These are phyloP conservation scores for Tolypeutes matacus DNA, from an alignment of 2,797 vertebrate genomes.

Conservation along the genomic window DNA sequence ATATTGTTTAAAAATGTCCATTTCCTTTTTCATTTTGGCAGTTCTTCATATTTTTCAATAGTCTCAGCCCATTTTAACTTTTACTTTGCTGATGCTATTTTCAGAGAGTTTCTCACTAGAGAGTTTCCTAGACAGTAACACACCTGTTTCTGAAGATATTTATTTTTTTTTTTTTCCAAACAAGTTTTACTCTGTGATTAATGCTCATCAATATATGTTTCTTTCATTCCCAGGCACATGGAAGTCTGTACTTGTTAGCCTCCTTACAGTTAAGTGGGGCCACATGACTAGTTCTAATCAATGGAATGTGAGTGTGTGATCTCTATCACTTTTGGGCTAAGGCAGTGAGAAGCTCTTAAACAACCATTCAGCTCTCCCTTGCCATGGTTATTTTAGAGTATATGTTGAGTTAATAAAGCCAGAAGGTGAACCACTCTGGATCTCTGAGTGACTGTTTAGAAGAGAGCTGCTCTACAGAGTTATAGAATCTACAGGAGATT, in stretches of 20 bases:
- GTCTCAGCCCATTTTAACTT: background rate
- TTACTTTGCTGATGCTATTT: background rate
- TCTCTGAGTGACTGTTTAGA: background rate
- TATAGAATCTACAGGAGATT: background rate
- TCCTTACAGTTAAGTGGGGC: background rate
- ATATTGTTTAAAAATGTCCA: background rate
- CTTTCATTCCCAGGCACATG: background rate
- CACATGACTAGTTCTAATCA: background rate
- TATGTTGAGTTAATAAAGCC: background rate
- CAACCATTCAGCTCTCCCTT: background rate
- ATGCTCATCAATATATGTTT: background rate
- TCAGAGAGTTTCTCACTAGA: background rate
- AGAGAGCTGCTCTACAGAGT: background rate
- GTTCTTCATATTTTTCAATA: conserved; percentile 14
- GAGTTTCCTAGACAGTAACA: background rate
- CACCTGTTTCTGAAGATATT: background rate
- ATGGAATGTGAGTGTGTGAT: background rate
- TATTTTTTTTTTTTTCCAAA: background rate
- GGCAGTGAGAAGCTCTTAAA: background rate
- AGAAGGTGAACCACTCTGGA: background rate
- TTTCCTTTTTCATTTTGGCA: background rate
- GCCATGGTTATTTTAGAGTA: background rate
- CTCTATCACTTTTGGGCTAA: background rate
- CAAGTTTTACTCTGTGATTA: background rate
- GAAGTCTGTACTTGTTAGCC: background rate